Conservation (phyloP, 2,113 vertebrate species). For the Nestor notabilis region DNA sequence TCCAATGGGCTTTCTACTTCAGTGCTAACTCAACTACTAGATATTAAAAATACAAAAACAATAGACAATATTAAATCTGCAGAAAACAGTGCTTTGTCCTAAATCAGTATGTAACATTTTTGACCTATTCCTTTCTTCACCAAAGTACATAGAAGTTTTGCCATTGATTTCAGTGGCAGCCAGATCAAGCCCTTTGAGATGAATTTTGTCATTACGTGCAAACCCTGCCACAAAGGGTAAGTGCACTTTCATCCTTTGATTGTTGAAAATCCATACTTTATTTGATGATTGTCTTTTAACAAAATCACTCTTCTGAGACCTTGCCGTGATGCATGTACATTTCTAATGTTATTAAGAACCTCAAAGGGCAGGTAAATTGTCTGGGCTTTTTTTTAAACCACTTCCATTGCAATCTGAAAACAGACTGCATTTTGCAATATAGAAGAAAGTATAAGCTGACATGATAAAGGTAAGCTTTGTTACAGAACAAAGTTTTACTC, state of each 20-base stretch:
- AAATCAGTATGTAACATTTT: neutral
- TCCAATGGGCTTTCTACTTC: neutral
- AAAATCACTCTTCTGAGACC: constrained; percentile 59
- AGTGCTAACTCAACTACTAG: neutral
- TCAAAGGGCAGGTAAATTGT: constrained; percentile 69
- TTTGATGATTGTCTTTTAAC: constrained; percentile 67
- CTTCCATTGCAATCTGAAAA: constrained; percentile 65
- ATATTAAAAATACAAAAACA: neutral
- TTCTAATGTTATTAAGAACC: constrained; percentile 66
- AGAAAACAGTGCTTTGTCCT: neutral
- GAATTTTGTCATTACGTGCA: constrained; percentile 57
- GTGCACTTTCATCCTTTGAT: constrained; percentile 57
- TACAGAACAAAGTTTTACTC: constrained; percentile 29
- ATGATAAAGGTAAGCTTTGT: constrained; percentile 52
- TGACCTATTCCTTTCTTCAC: neutral
- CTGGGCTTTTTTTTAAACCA: constrained; percentile 56
- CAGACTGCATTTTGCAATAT: constrained; percentile 41
- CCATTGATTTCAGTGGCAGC: constrained; percentile 33
- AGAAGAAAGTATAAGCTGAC: constrained; percentile 12
- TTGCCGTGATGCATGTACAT: constrained; percentile 57
- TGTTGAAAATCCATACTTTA: constrained; percentile 68
- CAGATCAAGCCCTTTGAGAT: constrained; percentile 51
- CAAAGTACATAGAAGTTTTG: neutral
- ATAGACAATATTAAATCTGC: neutral
- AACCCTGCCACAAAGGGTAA: constrained; percentile 44